Base-by-base conservation (phyloP, 2,113 vertebrate species). In the Brachypodius melanocephalos region DNA sequence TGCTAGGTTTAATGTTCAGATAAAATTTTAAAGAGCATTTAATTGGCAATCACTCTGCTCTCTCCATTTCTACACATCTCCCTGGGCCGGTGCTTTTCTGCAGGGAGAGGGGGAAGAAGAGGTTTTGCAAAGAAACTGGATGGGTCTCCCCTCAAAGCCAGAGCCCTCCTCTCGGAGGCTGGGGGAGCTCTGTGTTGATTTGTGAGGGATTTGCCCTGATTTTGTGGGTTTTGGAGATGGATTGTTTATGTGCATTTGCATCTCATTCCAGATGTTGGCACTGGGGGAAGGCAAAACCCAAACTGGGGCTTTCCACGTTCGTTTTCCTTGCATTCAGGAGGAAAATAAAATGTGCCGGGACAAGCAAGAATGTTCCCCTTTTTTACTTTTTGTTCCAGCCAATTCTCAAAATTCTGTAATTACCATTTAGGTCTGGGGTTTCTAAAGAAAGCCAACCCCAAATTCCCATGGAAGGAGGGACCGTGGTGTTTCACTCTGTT, bases 1-100 rank as follows among this genome's bases (percentile, higher is more conserved):
- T 63, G 42, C 80, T 43, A 69, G 49, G 15, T 78, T 96, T 78
- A 67, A 69, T 58, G 69, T 42, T 63, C 61, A 83, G 25, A 74
- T 96, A 90, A 93, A 89, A 93, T 87, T 93, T 96, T 96, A 90
- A 93, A 71, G 36, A 92, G 89, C 81, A 76, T 96, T 97, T 97
- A 96, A 96, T 96, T 95, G 95, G 42, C 57, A 77, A 31, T 76
- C 45, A 36, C 75, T 82, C 76, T 25, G 46, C 71, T 85, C 54
- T 87, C 75, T 75, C 86, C 52, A 36, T 95, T 87, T 67, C 34
- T 65, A 51, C 11, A 1, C 25, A 8, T 75, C 85, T 88, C 5
- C 0, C 55, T 9, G 36, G 26, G 49, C 21, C 6, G 9, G 24
- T 14, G 46, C 25, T 79, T 48, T 48, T 54, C 45, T 26, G 2